These are phyloP conservation scores for Psittacula cyanocephala DNA, from an alignment of 2,113 vertebrate genomes.

Conservation along the genomic window DNA sequence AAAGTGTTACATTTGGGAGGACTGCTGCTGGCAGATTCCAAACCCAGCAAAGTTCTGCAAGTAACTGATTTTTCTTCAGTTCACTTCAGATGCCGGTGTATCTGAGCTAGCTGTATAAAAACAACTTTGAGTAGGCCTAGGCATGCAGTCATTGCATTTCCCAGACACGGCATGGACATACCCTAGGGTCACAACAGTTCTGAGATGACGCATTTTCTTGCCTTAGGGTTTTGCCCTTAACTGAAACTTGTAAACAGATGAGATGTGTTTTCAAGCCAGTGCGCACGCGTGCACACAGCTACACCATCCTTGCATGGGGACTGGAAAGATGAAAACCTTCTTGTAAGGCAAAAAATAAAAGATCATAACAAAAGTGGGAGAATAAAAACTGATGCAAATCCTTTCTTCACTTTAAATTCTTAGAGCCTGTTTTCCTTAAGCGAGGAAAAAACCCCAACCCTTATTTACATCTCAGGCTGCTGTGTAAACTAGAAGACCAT, in stretches of 20 bases:
- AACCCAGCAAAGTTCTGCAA: not conserved
- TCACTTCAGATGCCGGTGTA: not conserved
- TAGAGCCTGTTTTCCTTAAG: not conserved
- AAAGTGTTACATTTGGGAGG: not conserved
- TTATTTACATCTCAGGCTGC: constrained; percentile 15
- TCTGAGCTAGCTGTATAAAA: not conserved
- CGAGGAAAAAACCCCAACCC: not conserved
- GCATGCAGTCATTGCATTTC: not conserved
- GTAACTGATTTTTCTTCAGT: not conserved
- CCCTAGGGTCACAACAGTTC: constrained; percentile 8
- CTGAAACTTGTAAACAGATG: constrained; percentile 49
- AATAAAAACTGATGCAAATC: not conserved
- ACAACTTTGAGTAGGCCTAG: not conserved
- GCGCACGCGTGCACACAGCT: not conserved
- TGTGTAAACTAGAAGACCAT: not conserved
- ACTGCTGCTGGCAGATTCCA: not conserved
- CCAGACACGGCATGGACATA: not conserved
- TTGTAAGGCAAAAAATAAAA: not conserved
- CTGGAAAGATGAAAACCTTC: not conserved
- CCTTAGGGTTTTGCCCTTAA: constrained; percentile 55
- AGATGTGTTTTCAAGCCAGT: not conserved
- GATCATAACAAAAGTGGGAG: not conserved
- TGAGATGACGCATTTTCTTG: constrained; percentile 58
- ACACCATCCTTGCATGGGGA: not conserved
- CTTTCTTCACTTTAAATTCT: not conserved